A percentile compares a stretch with the other conserved stretches of the same genome.
Conservation (phyloP, 1,140 invertebrate species). For the Cydia strobilella region DNA sequence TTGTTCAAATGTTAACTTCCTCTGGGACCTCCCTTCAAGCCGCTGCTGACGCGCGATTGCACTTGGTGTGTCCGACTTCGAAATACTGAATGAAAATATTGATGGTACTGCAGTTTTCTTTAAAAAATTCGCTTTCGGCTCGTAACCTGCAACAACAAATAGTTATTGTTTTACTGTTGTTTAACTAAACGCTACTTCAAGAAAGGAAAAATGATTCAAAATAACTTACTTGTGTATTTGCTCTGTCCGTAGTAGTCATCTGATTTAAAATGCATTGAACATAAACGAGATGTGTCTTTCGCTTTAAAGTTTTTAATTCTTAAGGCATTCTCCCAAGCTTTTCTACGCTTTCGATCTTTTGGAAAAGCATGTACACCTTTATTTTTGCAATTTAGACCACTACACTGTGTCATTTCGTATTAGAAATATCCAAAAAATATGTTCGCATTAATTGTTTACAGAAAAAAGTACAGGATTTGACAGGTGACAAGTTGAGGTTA, state of each 20-base stretch:
- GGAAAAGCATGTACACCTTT: neutral
- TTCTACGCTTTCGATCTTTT: neutral
- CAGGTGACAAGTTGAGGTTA: neutral
- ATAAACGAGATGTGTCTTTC: neutral
- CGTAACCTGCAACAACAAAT: neutral
- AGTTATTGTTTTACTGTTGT: neutral
- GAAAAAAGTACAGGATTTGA: conserved; percentile 3
- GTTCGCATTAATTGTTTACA: neutral
- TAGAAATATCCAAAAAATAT: neutral
- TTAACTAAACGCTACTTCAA: neutral
- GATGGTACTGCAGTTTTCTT: conserved; percentile 17
- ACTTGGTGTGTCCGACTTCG: neutral
- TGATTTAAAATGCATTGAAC: neutral
- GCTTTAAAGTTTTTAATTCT: conserved; percentile 1
- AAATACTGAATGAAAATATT: neutral
- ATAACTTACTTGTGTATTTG: conserved; percentile 9
- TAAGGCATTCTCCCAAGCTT: neutral
- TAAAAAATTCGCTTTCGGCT: neutral
- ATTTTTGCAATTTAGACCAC: conserved; percentile 6
- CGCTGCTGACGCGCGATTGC: neutral
- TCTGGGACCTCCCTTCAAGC: neutral
- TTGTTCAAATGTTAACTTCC: neutral
- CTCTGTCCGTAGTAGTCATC: conserved; percentile 1
- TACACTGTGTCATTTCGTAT: neutral
- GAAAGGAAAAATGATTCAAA: neutral